Evolutionary conservation across 2,888 invertebrate genomes (phyloP).

Genomic region (Ophion obscuratus): DNA sequence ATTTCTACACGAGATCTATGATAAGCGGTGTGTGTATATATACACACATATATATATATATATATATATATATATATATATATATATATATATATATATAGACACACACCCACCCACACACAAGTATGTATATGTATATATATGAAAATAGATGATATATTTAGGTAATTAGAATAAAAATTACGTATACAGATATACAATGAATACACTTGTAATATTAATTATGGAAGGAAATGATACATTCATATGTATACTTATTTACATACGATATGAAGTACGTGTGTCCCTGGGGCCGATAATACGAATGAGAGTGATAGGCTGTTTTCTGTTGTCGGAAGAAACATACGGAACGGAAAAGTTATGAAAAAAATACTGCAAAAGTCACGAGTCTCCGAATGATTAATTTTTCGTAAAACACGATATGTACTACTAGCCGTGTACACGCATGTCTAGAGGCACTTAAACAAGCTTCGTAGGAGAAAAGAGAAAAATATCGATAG

Average conservation of each 20-base stretch:
- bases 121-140: conserved; percentile 57
- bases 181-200: conserved; percentile 71
- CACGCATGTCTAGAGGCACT: conserved; percentile 69
- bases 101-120: too few relatives aligned
- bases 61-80: too few relatives aligned
- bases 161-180: conserved; percentile 80
- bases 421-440: conserved; percentile 67
- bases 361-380: not conserved
- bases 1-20: conserved; percentile 80
- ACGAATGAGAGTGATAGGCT: conserved; percentile 72
- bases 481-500: conserved; percentile 64
- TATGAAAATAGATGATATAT: conserved; percentile 78
- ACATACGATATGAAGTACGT: conserved; percentile 69
- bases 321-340: not conserved
- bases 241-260: too few relatives aligned
- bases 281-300: conserved; percentile 68
- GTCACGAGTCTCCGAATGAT: conserved; percentile 17
- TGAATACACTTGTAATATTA: conserved; percentile 54
- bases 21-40: conserved; percentile 54
- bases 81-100: too few relatives aligned
- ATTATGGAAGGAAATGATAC: conserved; percentile 33
- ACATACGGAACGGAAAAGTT: too few relatives aligned
- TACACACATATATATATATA: conserved; percentile 75
- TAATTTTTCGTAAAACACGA: conserved; percentile 65
- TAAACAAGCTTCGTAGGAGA: conserved; percentile 74